A percentile compares a stretch with the other conserved stretches of the same genome.
phyloP scores from a whole-genome alignment of 2,113 vertebrate genomes.

The Gymnarchus niloticus region DNA sequence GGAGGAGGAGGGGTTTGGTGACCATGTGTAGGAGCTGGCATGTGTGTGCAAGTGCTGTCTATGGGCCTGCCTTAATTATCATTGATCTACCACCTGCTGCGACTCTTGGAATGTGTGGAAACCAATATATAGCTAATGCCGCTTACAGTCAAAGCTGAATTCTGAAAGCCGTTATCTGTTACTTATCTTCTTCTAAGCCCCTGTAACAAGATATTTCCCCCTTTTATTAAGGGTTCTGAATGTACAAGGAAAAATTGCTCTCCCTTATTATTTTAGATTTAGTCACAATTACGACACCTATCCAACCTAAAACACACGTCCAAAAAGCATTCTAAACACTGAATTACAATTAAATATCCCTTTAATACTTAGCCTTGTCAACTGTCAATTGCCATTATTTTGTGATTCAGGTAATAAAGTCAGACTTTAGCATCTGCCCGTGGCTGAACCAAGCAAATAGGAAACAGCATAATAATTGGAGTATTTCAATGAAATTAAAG shows the following conservation, averaged over 20 bases:
- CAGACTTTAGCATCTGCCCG: not conserved
- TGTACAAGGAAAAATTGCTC: not conserved
- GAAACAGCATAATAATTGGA: not conserved
- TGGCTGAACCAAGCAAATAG: not conserved
- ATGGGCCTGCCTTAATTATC: no score
- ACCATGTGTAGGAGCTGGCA: not conserved
- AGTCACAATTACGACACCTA: not conserved
- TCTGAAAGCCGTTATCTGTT: not conserved
- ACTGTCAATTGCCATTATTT: not conserved
- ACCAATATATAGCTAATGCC: not conserved
- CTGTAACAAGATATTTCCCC: not conserved
- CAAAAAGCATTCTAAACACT: not conserved
- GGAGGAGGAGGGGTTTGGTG: slow-evolving; percentile 31
- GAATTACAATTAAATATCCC: not conserved
- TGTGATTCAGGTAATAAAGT: not conserved
- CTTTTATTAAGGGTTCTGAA: not conserved
- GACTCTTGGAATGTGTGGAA: not conserved
- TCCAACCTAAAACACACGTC: not conserved
- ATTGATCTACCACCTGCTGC: no score
- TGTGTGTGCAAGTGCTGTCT: no score
- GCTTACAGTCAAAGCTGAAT: not conserved
- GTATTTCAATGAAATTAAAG: not conserved
- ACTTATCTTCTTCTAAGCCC: not conserved
- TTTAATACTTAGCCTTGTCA: not conserved
- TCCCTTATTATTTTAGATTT: not conserved